Percentiles rank a stretch among this genome's conserved stretches.
Evolutionary conservation across 2,113 vertebrate species (phyloP).

Genomic region (Eptesicus fuscus): DNA sequence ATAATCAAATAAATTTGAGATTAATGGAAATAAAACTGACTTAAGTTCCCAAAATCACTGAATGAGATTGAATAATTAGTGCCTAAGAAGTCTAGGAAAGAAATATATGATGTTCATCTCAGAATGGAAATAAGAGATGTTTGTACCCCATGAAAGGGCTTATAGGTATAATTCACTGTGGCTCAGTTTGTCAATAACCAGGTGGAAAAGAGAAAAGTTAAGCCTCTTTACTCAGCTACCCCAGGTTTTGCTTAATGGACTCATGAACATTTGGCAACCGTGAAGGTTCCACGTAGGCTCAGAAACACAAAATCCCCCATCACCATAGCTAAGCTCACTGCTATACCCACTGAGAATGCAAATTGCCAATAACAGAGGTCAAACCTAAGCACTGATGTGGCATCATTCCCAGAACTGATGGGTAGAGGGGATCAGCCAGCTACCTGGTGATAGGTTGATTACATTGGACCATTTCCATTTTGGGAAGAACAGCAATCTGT

Average conservation of each 20-base stretch:
- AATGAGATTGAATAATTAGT: neutral
- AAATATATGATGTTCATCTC: neutral
- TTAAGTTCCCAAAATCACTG: neutral
- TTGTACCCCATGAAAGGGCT: neutral
- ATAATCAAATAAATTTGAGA: neutral
- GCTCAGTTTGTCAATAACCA: neutral
- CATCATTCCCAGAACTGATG: neutral
- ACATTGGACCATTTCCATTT: slow-evolving; percentile 41
- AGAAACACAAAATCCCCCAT: neutral
- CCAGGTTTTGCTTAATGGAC: neutral
- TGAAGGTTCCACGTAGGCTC: neutral
- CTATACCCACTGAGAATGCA: neutral
- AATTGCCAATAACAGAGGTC: slow-evolving; percentile 44
- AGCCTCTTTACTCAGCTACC: neutral
- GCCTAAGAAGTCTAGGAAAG: neutral
- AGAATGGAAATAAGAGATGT: neutral
- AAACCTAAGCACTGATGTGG: neutral
- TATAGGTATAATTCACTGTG: neutral
- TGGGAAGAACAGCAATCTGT: neutral
- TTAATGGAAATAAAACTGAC: neutral
- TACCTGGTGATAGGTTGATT: slow-evolving; percentile 50
- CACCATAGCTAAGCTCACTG: neutral
- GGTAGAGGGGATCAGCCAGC: neutral
- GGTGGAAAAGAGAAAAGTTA: neutral
- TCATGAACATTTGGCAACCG: neutral